Percentiles rank a stretch among this genome's conserved stretches.
These are phyloP conservation scores for Drosophila busckii DNA, from an alignment of 1,140 invertebrate genomes.

Conservation along the genomic window DNA sequence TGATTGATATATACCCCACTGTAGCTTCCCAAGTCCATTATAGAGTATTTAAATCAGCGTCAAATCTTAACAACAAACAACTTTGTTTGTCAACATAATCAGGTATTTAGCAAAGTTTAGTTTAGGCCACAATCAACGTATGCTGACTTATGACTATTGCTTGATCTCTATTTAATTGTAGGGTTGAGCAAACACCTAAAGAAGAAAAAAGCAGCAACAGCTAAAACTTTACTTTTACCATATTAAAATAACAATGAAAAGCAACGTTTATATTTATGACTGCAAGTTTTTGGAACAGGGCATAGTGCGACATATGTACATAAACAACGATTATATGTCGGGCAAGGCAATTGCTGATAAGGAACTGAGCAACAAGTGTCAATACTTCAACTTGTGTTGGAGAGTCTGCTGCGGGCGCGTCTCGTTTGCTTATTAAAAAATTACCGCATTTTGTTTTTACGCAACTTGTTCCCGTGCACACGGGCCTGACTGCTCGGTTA, in stretches of 20 bases:
- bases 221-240: not conserved
- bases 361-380: slow-evolving; percentile 6
- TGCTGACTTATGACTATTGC: too few relatives aligned
- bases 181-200: too few relatives aligned
- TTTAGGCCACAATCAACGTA: not conserved
- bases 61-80: too few relatives aligned
- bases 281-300: not conserved
- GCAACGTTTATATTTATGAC: not conserved
- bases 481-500: slow-evolving; percentile 1
- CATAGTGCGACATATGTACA: too few relatives aligned
- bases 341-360: slow-evolving; percentile 6
- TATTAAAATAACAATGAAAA: not conserved
- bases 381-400: slow-evolving; percentile 1
- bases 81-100: too few relatives aligned
- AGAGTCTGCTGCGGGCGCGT: slow-evolving; percentile 5
- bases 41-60: not conserved
- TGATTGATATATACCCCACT: too few relatives aligned
- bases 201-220: too few relatives aligned
- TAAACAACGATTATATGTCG: too few relatives aligned
- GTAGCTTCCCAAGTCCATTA: too few relatives aligned
- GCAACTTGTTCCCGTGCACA: slow-evolving; percentile 12
- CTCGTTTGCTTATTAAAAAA: slow-evolving; percentile 16
- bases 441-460: slow-evolving; percentile 29
- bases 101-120: not conserved
- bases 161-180: slow-evolving; percentile 1